Evolutionary conservation across 2,113 vertebrate species (phyloP).

Genomic region (Cynocephalus volans): DNA sequence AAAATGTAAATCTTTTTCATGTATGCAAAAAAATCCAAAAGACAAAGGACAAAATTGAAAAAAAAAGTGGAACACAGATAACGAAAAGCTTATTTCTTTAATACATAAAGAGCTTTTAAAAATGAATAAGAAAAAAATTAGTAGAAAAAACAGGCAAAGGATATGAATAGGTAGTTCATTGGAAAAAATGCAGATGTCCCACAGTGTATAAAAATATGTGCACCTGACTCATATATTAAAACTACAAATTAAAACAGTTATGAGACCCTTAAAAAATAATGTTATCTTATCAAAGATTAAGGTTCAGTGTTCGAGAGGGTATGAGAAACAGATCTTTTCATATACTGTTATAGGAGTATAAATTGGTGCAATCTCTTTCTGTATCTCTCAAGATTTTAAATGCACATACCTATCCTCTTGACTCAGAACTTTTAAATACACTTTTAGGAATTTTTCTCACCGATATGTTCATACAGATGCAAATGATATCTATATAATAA

Average conservation of each 20-base stretch:
- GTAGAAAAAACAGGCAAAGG: neutral
- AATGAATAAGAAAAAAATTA: constrained; percentile 35
- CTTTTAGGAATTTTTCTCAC: neutral
- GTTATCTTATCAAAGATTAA: constrained; percentile 3
- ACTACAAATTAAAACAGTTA: constrained; percentile 8
- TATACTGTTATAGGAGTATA: neutral
- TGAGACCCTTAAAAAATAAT: neutral
- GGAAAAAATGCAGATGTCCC: neutral
- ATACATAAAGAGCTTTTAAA: constrained; percentile 44
- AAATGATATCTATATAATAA: neutral
- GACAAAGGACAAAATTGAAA: neutral
- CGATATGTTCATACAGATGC: neutral
- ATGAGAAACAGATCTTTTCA: neutral
- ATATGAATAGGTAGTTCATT: neutral
- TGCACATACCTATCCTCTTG: neutral
- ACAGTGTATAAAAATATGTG: neutral
- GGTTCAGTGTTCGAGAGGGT: neutral
- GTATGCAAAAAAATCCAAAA: constrained; percentile 16
- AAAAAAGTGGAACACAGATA: neutral
- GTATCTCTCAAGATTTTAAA: constrained; percentile 37
- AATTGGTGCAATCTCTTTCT: neutral
- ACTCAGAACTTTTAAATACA: neutral
- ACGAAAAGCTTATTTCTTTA: constrained; percentile 28
- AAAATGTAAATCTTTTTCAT: constrained; percentile 4
- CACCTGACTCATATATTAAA: neutral